A percentile compares a stretch with the other conserved stretches of the same genome.
These are phyloP conservation scores for Alligator mississippiensis DNA, from an alignment of 2,113 vertebrate genomes.

Conservation along the genomic window DNA sequence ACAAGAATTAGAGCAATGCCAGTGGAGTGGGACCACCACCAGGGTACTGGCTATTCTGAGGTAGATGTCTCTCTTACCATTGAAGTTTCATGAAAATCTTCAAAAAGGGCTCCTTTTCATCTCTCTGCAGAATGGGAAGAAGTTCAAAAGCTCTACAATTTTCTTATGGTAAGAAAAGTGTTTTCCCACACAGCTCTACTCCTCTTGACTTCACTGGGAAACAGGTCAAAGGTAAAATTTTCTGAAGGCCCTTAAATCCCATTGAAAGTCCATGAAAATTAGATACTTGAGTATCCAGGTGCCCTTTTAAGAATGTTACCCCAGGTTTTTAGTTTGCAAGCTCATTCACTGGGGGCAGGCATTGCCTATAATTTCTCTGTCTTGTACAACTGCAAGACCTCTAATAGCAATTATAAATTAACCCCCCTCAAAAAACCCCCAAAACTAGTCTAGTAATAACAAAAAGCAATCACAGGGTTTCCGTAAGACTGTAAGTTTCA, in stretches of 20 bases:
- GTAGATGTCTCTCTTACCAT: not conserved
- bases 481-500: slow-evolving; percentile 48
- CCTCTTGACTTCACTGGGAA: not conserved
- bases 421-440: not conserved
- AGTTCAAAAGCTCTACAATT: fast-evolving
- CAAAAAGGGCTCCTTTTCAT: not conserved
- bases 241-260: not conserved
- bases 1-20: too few relatives aligned
- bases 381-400: slow-evolving; percentile 49
- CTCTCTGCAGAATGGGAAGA: not conserved
- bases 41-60: not conserved
- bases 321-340: not conserved
- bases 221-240: not conserved
- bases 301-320: not conserved
- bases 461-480: slow-evolving; percentile 69
- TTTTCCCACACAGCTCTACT: not conserved
- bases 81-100: not conserved
- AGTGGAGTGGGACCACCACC: too few relatives aligned
- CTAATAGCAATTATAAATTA: slow-evolving; percentile 75
- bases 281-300: not conserved
- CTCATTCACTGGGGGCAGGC: not conserved
- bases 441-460: slow-evolving; percentile 42
- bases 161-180: not conserved
- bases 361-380: slow-evolving; percentile 39
- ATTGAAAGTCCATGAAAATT: not conserved